Evolutionary conservation across 2,797 vertebrate genomes (phyloP).

Genomic region (Smutsia temminckii): DNA sequence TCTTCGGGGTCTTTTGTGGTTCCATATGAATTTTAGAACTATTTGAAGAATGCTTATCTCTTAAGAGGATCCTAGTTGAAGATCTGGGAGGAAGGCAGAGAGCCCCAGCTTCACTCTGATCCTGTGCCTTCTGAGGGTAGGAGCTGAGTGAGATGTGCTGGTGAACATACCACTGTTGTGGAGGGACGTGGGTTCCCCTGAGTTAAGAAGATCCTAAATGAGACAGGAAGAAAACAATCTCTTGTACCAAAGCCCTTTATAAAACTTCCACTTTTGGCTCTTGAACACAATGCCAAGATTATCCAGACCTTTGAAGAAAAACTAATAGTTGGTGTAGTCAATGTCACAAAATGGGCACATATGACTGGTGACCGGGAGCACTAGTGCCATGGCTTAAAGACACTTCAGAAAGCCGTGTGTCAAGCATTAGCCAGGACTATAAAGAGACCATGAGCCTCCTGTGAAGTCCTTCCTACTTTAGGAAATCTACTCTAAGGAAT

Average conservation of each 20-base stretch:
- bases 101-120: neutral
- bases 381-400: neutral
- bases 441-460: neutral
- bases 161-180: neutral
- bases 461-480: neutral
- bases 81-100: neutral
- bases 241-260: neutral
- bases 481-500: neutral
- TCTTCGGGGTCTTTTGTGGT: too few relatives aligned
- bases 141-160: neutral
- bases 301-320: neutral
- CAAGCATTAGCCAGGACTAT: neutral
- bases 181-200: fast-evolving
- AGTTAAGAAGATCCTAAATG: neutral
- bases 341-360: neutral
- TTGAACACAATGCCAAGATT: neutral
- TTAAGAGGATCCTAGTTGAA: neutral
- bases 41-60: neutral
- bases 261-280: neutral
- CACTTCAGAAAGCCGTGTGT: neutral
- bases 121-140: neutral
- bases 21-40: too few relatives aligned
- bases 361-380: too few relatives aligned
- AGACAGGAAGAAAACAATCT: neutral
- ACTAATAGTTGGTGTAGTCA: neutral